phyloP scores from a whole-genome alignment of 92 coral and sea anemone species.

The Bergia sp. region DNA sequence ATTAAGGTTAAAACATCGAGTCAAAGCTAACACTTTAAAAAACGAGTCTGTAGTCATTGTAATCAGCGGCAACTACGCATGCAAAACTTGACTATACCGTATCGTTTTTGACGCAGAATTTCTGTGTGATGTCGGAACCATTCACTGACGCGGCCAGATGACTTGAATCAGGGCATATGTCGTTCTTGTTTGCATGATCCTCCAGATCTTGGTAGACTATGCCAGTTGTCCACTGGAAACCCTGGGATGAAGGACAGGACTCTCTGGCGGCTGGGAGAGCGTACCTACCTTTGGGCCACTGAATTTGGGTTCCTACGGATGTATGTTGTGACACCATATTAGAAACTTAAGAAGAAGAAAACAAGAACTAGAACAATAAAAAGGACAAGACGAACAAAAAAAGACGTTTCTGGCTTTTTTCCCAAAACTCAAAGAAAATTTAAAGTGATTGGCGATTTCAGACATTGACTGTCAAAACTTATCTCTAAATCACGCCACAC shows the following conservation, averaged over 20 bases:
- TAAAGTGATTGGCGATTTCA: no score
- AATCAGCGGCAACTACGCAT: no score
- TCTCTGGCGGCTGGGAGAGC: slow-evolving; percentile 22
- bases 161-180: slow-evolving; percentile 2
- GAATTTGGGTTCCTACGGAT: not conserved
- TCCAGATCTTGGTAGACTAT: slow-evolving; percentile 44
- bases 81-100: not conserved
- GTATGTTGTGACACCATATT: not conserved
- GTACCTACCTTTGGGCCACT: slow-evolving; percentile 41
- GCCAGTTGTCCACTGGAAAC: slow-evolving; percentile 37
- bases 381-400: no score
- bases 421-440: no score
- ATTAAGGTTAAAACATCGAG: no score
- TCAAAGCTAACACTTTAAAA: no score
- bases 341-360: not conserved
- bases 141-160: slow-evolving; percentile 18
- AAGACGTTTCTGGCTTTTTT: no score
- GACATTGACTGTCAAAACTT: no score
- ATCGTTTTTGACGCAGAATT: slow-evolving; percentile 39
- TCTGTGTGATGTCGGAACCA: slow-evolving; percentile 27
- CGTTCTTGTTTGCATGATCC: slow-evolving; percentile 13
- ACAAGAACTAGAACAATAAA: no score
- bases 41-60: no score
- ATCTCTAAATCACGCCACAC: no score
- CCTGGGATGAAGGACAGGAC: slow-evolving; percentile 14